Evolutionary conservation across 2,113 vertebrate genomes (phyloP).

Genomic region (Psilopsiagon aurifrons): DNA sequence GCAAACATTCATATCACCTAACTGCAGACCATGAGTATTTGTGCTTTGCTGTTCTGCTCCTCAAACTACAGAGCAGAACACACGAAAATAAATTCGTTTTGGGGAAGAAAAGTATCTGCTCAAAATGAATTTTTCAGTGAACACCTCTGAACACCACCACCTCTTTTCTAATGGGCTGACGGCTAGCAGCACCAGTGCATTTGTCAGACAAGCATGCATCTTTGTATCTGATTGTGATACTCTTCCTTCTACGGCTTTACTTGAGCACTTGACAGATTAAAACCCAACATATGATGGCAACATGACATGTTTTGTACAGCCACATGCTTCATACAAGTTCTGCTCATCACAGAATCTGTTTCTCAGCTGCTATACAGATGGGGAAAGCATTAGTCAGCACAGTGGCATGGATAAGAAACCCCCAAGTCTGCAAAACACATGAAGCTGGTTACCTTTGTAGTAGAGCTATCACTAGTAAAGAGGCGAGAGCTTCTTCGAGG

Average conservation of each 20-base stretch:
- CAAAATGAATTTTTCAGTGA: not conserved
- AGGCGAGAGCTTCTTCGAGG: constrained; percentile 95
- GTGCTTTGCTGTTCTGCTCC: not conserved
- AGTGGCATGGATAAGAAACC: fast-evolving
- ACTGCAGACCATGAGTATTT: not conserved
- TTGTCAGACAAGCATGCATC: not conserved
- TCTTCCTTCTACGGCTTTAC: not conserved
- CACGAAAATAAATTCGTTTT: not conserved
- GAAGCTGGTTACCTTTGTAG: constrained; percentile 87
- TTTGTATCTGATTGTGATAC: not conserved
- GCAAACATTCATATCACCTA: fast-evolving
- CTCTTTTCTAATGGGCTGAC: not conserved
- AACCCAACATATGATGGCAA: not conserved
- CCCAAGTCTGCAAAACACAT: fast-evolving
- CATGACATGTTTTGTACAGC: not conserved
- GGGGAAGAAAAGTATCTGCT: not conserved
- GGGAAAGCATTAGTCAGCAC: fast-evolving
- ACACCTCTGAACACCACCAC: not conserved
- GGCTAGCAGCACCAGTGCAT: not conserved
- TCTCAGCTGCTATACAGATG: fast-evolving
- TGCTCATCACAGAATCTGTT: not conserved
- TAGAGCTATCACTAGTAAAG: constrained; percentile 97
- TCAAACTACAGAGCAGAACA: not conserved
- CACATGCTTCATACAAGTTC: not conserved
- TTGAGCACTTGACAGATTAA: not conserved